Evolutionary conservation across 2,113 vertebrate genomes (phyloP).

Genomic region (Maccullochella peelii): DNA sequence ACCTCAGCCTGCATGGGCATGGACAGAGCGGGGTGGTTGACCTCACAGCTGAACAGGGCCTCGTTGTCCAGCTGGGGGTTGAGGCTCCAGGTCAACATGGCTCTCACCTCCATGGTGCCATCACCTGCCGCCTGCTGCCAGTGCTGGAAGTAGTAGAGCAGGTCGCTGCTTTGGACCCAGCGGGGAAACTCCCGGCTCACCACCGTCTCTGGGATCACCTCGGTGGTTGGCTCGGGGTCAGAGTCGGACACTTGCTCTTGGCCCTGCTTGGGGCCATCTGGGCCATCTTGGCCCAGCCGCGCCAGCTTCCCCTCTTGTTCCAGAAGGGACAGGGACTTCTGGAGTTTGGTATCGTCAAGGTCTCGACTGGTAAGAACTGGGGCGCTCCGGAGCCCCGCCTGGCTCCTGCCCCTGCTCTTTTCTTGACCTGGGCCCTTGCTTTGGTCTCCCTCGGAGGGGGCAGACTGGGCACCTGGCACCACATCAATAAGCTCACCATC

Average conservation of each 20-base stretch:
- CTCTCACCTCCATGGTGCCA: slow-evolving; percentile 91
- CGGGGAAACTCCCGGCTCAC: slow-evolving; percentile 94
- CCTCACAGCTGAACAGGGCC: slow-evolving; percentile 96
- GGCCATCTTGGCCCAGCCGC: slow-evolving; percentile 55
- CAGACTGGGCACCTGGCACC: slow-evolving; percentile 80
- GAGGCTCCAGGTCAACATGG: slow-evolving; percentile 93
- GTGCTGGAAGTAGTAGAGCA: slow-evolving; percentile 91
- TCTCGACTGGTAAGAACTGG: slow-evolving; percentile 86
- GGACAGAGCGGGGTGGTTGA: slow-evolving; percentile 94
- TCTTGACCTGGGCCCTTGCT: slow-evolving; percentile 57
- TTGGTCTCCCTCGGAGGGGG: slow-evolving; percentile 40
- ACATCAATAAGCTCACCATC: slow-evolving; percentile 91
- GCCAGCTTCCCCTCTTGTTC: slow-evolving; percentile 75
- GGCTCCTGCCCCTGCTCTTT: slow-evolving; percentile 48
- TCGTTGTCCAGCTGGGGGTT: slow-evolving; percentile 95
- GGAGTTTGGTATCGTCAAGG: slow-evolving; percentile 91
- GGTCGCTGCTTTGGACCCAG: slow-evolving; percentile 91
- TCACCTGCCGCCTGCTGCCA: slow-evolving; percentile 84
- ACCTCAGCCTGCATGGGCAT: slow-evolving; percentile 98
- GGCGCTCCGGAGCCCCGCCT: slow-evolving; percentile 73
- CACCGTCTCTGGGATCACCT: slow-evolving; percentile 90
- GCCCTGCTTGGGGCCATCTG: background rate
- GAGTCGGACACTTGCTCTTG: slow-evolving; percentile 64
- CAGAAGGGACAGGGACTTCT: slow-evolving; percentile 83
- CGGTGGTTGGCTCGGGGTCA: slow-evolving; percentile 77